These are phyloP conservation scores for Anthoptus insignis DNA, from an alignment of 2,888 invertebrate genomes.

Conservation along the genomic window DNA sequence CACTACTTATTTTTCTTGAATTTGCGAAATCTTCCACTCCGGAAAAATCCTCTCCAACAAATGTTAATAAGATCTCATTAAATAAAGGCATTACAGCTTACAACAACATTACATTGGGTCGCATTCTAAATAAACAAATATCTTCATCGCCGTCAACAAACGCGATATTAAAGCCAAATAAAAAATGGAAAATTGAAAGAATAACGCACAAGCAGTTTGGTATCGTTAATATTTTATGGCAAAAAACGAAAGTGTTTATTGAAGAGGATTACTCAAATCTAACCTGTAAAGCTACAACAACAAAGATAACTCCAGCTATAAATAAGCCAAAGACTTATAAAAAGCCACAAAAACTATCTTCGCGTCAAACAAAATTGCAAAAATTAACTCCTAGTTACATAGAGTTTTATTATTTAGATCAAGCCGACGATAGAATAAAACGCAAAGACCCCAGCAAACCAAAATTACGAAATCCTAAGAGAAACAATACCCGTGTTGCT, in stretches of 20 bases:
- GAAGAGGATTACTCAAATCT: slow-evolving; percentile 49
- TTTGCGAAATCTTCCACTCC: not conserved
- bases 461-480: slow-evolving; percentile 6
- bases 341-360: not conserved
- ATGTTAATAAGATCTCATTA: not conserved
- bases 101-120: not conserved
- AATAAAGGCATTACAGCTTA: not conserved
- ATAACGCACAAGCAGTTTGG: slow-evolving; percentile 68
- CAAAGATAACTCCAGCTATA: slow-evolving; percentile 8
- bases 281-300: slow-evolving; percentile 40
- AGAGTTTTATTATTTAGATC: slow-evolving; percentile 77
- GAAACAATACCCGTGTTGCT: not conserved
- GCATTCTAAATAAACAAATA: not conserved
- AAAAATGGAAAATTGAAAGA: slow-evolving; percentile 63
- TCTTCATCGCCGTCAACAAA: not conserved
- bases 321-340: not conserved
- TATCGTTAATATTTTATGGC: slow-evolving; percentile 70
- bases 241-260: slow-evolving; percentile 65
- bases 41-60: not conserved
- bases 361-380: slow-evolving; percentile 25
- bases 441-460: slow-evolving; percentile 20
- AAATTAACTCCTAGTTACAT: slow-evolving; percentile 68
- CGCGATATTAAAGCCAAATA: slow-evolving; percentile 29
- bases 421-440: slow-evolving; percentile 52
- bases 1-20: not conserved